These are phyloP conservation scores for Taurulus bubalis DNA, from an alignment of 2,113 vertebrate species.

Conservation along the genomic window DNA sequence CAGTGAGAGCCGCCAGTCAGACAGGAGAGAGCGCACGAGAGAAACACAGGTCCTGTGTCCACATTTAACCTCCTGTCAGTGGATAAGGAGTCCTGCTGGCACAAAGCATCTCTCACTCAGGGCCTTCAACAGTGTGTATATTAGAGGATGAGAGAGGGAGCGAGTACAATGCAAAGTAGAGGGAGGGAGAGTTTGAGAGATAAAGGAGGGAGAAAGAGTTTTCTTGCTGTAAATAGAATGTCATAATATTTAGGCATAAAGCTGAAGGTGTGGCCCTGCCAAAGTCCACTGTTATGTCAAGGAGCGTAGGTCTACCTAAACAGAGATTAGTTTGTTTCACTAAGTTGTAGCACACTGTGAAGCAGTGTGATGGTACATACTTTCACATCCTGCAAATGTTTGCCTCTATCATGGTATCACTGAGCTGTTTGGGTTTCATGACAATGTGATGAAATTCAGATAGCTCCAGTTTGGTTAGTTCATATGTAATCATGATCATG, in stretches of 20 bases:
- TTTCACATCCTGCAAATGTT: slow-evolving; percentile 3
- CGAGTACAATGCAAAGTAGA: slow-evolving; percentile 17
- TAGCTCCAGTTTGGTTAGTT: not conserved
- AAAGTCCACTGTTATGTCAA: not conserved
- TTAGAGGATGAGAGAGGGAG: slow-evolving; percentile 3
- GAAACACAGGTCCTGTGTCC: slow-evolving; percentile 78
- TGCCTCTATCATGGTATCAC: slow-evolving; percentile 1
- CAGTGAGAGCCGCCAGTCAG: slow-evolving; percentile 52
- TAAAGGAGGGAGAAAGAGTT: slow-evolving; percentile 9
- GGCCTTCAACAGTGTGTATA: slow-evolving; percentile 8
- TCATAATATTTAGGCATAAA: slow-evolving; percentile 24
- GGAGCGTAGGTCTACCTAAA: not conserved
- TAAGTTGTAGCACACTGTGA: not conserved
- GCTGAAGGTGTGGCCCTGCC: not conserved
- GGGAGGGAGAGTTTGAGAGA: slow-evolving; percentile 3
- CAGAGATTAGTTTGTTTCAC: not conserved
- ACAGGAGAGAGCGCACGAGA: slow-evolving; percentile 50
- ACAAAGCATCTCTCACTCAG: slow-evolving; percentile 25
- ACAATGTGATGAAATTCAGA: slow-evolving; percentile 10
- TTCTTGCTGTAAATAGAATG: not conserved
- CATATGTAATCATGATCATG: not conserved
- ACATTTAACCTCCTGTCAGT: slow-evolving; percentile 87
- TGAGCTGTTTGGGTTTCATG: slow-evolving; percentile 47
- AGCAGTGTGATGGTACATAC: not conserved
- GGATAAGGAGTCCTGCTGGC: slow-evolving; percentile 51